Base-by-base conservation (phyloP, 2,113 vertebrate genomes). In the Thamnaconus septentrionalis region DNA sequence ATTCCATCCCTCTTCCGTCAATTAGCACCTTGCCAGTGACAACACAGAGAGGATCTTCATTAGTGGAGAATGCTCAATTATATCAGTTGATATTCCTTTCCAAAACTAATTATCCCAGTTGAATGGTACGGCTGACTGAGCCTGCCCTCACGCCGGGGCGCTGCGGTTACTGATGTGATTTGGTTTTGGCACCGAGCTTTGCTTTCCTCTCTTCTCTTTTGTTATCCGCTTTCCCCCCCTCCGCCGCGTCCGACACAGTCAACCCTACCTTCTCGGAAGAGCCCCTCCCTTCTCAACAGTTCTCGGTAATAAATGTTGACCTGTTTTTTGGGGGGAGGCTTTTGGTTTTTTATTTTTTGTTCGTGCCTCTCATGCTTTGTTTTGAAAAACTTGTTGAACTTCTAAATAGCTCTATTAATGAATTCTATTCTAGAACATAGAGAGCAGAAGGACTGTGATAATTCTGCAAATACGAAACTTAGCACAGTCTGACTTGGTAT, bases 61-160 rank as follows among this genome's bases (percentile, higher is more conserved):
- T 92, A 93, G 89, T 59, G 71, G 80, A 91, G 89, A 93, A 90
- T 89, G 88, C 90, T 92, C 88, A 91, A 90, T 93, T 93, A 93
- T 92, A 91, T 91, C 85, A 84, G 84, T 90, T 91, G 85, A 91
- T 92, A 89, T 90, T 92, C 83, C 81, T 89, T 91, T 91, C 92
- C 91, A 92, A 92, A 92, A 92, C 87, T 89, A 92, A 93, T 93
- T 92, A 93, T 91, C 90, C 86, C 70, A 85, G 86, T 90, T 89
- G 87, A 87, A 91, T 52, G 78, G 84, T 78, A 91, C 55, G 87
- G 89, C 86, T 93, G 90, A 91, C 84, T 90, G 88, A 86, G 79
- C 80, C 75, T 84, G 84, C 80, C 86, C 87, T 83, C 73, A 79
- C 85, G 81, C 84, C 62, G 18, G 88, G 89, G 76, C 78, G 62